Percentiles rank a stretch among this genome's conserved stretches.
Conservation (phyloP, 1,140 invertebrate genomes). For the Lepidurus couesii region DNA sequence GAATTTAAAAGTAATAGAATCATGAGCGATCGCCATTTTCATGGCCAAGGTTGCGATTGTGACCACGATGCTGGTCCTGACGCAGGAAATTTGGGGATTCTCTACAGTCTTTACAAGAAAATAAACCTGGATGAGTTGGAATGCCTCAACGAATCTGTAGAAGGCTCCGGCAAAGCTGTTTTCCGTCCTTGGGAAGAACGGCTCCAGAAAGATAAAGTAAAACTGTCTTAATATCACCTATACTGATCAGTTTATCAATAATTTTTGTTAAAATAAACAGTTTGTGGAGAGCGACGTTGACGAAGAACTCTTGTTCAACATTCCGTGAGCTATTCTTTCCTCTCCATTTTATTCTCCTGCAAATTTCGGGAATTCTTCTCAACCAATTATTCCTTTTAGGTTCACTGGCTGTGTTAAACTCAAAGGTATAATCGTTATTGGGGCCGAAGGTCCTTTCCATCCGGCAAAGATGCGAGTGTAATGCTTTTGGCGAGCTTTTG, state of each 20-base stretch:
- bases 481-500: conserved; percentile 42
- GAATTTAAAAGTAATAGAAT: not conserved
- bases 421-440: conserved; percentile 85
- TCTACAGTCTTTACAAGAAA: conserved; percentile 82
- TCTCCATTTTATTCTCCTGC: not conserved
- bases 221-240: conserved; percentile 36
- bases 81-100: conserved; percentile 63
- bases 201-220: conserved; percentile 65
- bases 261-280: conserved; percentile 49
- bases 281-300: conserved; percentile 92
- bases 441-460: conserved; percentile 74
- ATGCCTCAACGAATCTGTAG: conserved; percentile 80
- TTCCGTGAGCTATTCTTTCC: conserved; percentile 61
- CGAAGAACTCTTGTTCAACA: conserved; percentile 89
- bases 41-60: conserved; percentile 41
- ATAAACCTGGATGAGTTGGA: conserved; percentile 83
- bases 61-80: conserved; percentile 54
- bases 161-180: conserved; percentile 76
- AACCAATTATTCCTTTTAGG: conserved; percentile 44
- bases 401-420: conserved; percentile 92
- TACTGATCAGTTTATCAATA: conserved; percentile 3
- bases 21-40: conserved; percentile 34
- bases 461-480: conserved; percentile 81
- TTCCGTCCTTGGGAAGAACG: conserved; percentile 91
- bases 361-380: conserved; percentile 32